Percentiles rank a stretch among this genome's conserved stretches.
phyloP scores from a whole-genome alignment of 2,113 vertebrate species.

The Planiliza haematocheilus region DNA sequence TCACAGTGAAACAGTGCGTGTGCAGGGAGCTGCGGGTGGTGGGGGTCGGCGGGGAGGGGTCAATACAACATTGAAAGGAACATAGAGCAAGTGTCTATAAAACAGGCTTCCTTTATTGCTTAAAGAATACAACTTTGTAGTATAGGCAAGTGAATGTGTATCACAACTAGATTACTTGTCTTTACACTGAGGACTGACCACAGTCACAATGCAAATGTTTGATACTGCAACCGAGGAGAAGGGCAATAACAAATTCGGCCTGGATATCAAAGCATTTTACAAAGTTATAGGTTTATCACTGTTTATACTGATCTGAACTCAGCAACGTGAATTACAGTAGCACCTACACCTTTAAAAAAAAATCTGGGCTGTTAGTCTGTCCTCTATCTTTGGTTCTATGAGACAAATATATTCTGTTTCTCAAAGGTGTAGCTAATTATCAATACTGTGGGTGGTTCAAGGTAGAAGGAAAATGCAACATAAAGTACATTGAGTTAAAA shows the following conservation, averaged over 20 bases:
- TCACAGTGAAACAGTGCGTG: not conserved
- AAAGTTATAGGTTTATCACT: constrained; percentile 62
- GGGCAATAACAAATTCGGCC: constrained; percentile 81
- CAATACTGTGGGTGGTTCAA: constrained; percentile 80
- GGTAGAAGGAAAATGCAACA: constrained; percentile 50
- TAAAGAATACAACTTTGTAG: constrained; percentile 96
- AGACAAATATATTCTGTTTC: constrained; percentile 67
- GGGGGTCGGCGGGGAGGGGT: not conserved
- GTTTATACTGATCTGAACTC: constrained; percentile 53
- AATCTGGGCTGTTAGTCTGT: constrained; percentile 45
- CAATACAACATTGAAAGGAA: not conserved
- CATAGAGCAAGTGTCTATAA: constrained; percentile 84
- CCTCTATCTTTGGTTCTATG: constrained; percentile 80
- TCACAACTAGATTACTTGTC: constrained; percentile 87
- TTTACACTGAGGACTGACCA: constrained; percentile 87
- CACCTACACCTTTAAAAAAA: constrained; percentile 67
- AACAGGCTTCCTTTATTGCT: constrained; percentile 98
- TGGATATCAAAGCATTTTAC: constrained; percentile 80
- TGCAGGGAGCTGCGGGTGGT: no score
- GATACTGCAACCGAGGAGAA: constrained; percentile 84
- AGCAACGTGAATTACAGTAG: constrained; percentile 53
- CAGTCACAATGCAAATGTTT: constrained; percentile 88
- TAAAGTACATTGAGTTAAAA: constrained; percentile 60
- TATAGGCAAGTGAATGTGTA: constrained; percentile 87
- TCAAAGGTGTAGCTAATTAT: constrained; percentile 56